These are phyloP conservation scores for Dolichoris vasculosae DNA, from an alignment of 1,140 invertebrate genomes.

Conservation along the genomic window DNA sequence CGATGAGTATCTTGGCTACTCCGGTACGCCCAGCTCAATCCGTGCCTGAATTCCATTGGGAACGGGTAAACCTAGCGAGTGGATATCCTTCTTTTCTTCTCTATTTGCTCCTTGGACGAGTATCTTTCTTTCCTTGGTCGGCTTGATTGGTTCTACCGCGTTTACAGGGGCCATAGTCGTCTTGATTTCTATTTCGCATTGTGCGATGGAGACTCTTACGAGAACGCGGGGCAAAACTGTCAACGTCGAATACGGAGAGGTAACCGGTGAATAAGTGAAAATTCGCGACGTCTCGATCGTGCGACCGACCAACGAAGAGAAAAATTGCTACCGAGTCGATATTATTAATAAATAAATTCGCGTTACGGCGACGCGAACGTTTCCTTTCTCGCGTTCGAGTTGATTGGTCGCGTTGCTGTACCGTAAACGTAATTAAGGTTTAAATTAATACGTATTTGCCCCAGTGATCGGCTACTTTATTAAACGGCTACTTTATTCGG, in stretches of 20 bases:
- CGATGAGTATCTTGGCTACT: constrained; percentile 29
- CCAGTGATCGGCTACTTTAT: not conserved
- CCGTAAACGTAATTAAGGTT: too few relatives aligned
- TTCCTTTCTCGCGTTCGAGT: too few relatives aligned
- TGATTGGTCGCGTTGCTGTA: too few relatives aligned
- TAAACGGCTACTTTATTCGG: not conserved
- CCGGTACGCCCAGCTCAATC: not conserved
- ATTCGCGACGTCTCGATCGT: not conserved
- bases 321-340: too few relatives aligned
- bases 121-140: not conserved
- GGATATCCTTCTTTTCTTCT: not conserved
- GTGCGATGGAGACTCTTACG: not conserved
- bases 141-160: constrained; percentile 1
- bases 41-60: not conserved
- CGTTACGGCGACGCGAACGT: not conserved
- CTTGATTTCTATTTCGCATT: constrained; percentile 10
- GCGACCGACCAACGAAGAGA: too few relatives aligned
- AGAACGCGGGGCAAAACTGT: too few relatives aligned
- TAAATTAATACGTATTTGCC: not conserved
- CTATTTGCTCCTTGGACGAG: not conserved
- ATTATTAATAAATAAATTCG: too few relatives aligned
- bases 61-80: not conserved
- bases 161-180: not conserved
- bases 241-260: not conserved
- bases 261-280: not conserved